phyloP scores from a whole-genome alignment of 2,797 vertebrate species.

The Babyrousa celebensis region DNA sequence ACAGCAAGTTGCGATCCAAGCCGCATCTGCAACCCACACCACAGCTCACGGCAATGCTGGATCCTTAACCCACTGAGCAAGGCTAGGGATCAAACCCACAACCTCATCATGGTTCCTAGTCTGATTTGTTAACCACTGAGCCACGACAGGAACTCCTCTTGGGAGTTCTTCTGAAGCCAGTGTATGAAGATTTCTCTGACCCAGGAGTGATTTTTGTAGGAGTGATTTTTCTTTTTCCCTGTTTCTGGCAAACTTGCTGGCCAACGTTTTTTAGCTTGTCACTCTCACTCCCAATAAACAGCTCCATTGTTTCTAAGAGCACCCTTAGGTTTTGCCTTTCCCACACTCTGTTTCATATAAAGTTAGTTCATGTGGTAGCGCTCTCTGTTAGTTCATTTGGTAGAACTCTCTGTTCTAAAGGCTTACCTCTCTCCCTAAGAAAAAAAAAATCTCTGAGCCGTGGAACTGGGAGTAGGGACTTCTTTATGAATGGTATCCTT shows the following conservation, averaged over 20 bases:
- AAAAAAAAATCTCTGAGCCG: background rate
- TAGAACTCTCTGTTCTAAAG: background rate
- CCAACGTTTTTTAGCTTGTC: background rate
- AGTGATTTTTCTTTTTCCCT: background rate
- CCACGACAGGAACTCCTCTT: too few relatives aligned
- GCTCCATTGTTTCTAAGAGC: background rate
- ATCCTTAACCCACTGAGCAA: too few relatives aligned
- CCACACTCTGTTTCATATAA: background rate
- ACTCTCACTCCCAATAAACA: background rate
- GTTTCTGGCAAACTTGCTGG: background rate
- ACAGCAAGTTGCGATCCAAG: too few relatives aligned
- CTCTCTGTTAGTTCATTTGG: too few relatives aligned
- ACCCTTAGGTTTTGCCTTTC: background rate
- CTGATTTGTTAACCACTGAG: too few relatives aligned
- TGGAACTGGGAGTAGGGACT: background rate
- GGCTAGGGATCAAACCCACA: too few relatives aligned
- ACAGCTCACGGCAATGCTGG: too few relatives aligned
- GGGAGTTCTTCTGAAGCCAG: background rate
- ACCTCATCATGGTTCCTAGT: too few relatives aligned
- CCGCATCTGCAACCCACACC: too few relatives aligned
- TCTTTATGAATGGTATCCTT: background rate
- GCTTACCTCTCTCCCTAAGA: background rate
- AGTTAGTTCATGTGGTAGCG: background rate
- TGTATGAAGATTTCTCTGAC: background rate
- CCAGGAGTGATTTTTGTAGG: background rate